Base-by-base conservation (phyloP, 2,797 vertebrate genomes). In the Trachurus trachurus region DNA sequence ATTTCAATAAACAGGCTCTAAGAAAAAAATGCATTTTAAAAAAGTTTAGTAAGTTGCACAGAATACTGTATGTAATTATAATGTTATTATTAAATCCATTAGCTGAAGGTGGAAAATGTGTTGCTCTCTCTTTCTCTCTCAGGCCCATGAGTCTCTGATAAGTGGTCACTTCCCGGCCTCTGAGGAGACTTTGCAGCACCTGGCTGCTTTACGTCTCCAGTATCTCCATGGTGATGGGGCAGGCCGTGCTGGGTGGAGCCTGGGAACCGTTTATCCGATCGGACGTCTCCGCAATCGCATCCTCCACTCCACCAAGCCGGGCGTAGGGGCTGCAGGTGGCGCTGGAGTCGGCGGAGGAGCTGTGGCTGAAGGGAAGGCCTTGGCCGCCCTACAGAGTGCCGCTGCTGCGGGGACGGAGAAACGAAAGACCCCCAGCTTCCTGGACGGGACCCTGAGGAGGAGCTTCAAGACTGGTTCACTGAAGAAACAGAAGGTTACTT, bases 121-220 rank as follows among this genome's bases (percentile, higher is more conserved):
- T 50, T 56, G 10, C 39, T 34, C 13, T 21, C 11, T 72, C 6
- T 56, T 26, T 82, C 62, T 74, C 21, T 85, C 61, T 17, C 69
- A 98, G 97, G 97, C 97, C 52, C 97, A 98, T 0, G 97, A 98
- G 93, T 97, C 96, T 89, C 93, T 98, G 73, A 97, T 98, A 87
- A 97, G 96, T 2, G 97, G 97, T 19, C 97, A 98, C 83, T 98
- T 98, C 80, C 97, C 97, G 0, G 97, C 95, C 29, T 96, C 96
- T 0, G 97, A 98, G 89, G 97, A 98, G 89, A 97, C 97, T 0
- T 84, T 98, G 77, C 97, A 98, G 93, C 96, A 96, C 68, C 84
- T 98, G 71, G 96, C 97, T 0, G 96, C 97, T 31, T 88, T 98
- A 31, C 95, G 97, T 9, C 94, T 98, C 16, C 97, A 98, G 91